Conservation (phyloP, 1,140 invertebrate genomes). For the Tenebrio molitor region DNA sequence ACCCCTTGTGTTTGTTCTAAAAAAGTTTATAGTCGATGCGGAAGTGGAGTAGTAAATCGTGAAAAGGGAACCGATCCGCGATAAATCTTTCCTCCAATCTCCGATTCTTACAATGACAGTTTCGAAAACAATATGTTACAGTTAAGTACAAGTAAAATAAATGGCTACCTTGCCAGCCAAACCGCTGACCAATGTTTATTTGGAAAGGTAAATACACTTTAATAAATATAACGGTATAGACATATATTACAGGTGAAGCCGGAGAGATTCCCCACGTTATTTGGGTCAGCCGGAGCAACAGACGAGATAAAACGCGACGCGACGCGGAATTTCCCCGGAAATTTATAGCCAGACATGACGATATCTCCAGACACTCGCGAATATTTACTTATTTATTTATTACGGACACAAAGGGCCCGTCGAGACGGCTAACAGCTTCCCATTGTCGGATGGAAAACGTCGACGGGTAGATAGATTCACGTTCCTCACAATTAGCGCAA, state of each 20-base stretch:
- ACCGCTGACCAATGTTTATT: conserved; percentile 49
- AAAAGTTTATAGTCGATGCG: conserved; percentile 24
- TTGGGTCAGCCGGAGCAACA: conserved; percentile 11
- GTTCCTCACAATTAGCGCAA: background rate
- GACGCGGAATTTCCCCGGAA: conserved; percentile 9
- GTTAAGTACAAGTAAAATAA: conserved; percentile 48
- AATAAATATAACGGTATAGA: conserved; percentile 45
- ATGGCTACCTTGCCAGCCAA: conserved; percentile 39
- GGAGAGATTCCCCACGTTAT: conserved; percentile 24
- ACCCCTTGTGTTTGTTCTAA: background rate
- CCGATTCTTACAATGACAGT: conserved; percentile 42
- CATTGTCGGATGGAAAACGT: background rate
- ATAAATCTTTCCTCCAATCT: conserved; percentile 42
- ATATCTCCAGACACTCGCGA: conserved; percentile 15
- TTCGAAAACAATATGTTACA: conserved; percentile 48
- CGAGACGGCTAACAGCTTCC: background rate
- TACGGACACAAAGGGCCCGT: background rate
- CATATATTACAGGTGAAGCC: conserved; percentile 46
- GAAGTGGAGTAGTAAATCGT: conserved; percentile 23
- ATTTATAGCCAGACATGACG: conserved; percentile 17
- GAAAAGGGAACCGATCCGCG: conserved; percentile 22
- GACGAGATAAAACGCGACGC: conserved; percentile 1
- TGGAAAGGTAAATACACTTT: conserved; percentile 49
- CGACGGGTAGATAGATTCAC: background rate
- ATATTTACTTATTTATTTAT: conserved; percentile 32